Evolutionary conservation across 2,797 vertebrate genomes (phyloP).

Genomic region (Siniperca scherzeri): DNA sequence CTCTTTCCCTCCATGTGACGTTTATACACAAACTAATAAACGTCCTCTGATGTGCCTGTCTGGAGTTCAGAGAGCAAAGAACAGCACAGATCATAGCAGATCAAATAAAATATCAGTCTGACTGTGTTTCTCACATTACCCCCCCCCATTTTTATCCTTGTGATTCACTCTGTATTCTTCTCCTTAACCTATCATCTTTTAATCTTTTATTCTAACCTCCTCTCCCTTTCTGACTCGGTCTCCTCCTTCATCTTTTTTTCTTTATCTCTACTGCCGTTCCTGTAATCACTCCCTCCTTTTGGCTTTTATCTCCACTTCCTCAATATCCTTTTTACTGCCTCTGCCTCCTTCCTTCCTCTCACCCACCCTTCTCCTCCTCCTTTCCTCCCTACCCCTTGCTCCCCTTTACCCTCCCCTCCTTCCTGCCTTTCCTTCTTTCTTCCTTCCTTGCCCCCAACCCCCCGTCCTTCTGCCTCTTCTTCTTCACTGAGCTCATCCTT

Average conservation of each 20-base stretch:
- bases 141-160: slow-evolving; percentile 1
- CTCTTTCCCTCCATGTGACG: slow-evolving; percentile 31
- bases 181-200: slow-evolving; percentile 61
- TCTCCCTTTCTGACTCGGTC: slow-evolving; percentile 57
- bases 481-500: slow-evolving; percentile 47
- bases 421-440: slow-evolving; percentile 46
- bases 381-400: neutral
- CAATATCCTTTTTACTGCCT: slow-evolving; percentile 82
- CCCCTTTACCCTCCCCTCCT: slow-evolving; percentile 10
- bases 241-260: slow-evolving; percentile 66
- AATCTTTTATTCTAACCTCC: slow-evolving; percentile 72
- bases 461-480: slow-evolving; percentile 41
- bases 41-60: slow-evolving; percentile 44
- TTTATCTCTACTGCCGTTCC: slow-evolving; percentile 73
- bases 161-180: slow-evolving; percentile 55
- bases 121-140: slow-evolving; percentile 32
- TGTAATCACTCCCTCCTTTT: slow-evolving; percentile 78
- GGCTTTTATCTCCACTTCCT: slow-evolving; percentile 84
- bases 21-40: slow-evolving; percentile 62
- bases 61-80: slow-evolving; percentile 52
- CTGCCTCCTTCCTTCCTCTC: slow-evolving; percentile 70
- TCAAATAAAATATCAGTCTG: slow-evolving; percentile 44
- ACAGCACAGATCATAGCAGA: slow-evolving; percentile 48
- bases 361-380: neutral
- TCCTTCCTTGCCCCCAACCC: slow-evolving; percentile 5